These are phyloP conservation scores for Tillus elongatus DNA, from an alignment of 2,888 invertebrate genomes.

Conservation along the genomic window DNA sequence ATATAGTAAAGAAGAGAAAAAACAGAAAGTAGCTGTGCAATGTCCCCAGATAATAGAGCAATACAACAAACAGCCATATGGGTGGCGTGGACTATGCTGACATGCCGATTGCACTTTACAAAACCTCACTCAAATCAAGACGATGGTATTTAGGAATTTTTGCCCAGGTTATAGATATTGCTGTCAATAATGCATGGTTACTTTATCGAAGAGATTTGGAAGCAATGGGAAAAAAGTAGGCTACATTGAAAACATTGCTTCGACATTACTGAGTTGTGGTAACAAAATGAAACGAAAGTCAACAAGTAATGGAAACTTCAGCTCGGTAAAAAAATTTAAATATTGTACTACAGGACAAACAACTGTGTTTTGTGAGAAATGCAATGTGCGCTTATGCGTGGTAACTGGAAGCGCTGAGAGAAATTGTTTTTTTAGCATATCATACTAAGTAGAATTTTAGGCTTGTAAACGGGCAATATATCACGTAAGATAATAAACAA, in stretches of 20 bases:
- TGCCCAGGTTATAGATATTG: constrained; percentile 8
- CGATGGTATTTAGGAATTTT: constrained; percentile 10
- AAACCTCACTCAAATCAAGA: neutral
- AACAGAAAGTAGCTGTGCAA: constrained; percentile 10
- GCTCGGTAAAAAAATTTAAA: constrained; percentile 1
- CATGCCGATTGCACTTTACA: constrained; percentile 13
- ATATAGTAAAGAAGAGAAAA: constrained; percentile 9
- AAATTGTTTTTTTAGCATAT: too few species aligned
- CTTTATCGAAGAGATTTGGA: constrained; percentile 7
- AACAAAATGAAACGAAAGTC: constrained; percentile 3
- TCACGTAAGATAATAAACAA: too few species aligned
- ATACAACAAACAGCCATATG: constrained; percentile 23
- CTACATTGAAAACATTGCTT: neutral
- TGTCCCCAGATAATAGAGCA: constrained; percentile 19
- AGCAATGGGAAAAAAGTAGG: neutral
- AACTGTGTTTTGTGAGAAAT: constrained; percentile 6
- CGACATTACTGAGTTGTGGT: neutral
- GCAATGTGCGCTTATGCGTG: too few species aligned
- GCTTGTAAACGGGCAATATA: too few species aligned
- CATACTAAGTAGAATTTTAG: too few species aligned
- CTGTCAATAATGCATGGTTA: constrained; percentile 10
- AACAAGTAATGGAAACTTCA: neutral
- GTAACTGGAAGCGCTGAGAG: too few species aligned
- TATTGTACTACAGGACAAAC: constrained; percentile 3
- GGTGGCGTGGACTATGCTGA: constrained; percentile 18